Conservation (phyloP, 92 coral and sea anemone species). For the Zoanthus sansibaricus region DNA sequence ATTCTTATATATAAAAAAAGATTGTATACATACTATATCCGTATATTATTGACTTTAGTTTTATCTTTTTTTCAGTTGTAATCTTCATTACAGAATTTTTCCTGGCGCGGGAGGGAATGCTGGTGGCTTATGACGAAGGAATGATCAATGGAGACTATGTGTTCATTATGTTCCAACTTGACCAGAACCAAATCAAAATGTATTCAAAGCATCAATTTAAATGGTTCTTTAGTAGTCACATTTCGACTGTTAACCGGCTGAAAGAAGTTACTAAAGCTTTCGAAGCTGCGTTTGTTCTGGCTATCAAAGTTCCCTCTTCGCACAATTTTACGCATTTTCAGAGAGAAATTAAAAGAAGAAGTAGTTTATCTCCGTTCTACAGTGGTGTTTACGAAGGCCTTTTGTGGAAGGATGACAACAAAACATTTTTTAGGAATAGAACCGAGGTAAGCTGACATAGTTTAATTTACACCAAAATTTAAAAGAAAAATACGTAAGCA, state of each 20-base stretch:
- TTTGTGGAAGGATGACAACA: constrained; percentile 53
- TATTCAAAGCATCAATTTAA: constrained; percentile 71
- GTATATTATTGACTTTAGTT: not conserved
- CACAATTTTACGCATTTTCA: constrained; percentile 69
- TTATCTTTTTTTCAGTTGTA: constrained; percentile 70
- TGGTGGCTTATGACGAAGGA: constrained; percentile 81
- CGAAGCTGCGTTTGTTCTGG: constrained; percentile 81
- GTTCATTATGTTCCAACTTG: constrained; percentile 85
- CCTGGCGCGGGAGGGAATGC: constrained; percentile 94
- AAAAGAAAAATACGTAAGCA: too few species aligned
- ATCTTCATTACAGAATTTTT: constrained; percentile 80
- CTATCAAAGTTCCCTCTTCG: constrained; percentile 74
- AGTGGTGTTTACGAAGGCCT: constrained; percentile 82
- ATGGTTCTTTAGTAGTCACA: constrained; percentile 91
- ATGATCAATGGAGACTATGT: constrained; percentile 92
- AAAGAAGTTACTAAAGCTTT: constrained; percentile 74
- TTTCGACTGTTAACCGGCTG: constrained; percentile 54
- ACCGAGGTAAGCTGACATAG: constrained; percentile 59
- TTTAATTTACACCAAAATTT: too few species aligned
- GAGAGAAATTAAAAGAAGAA: constrained; percentile 70
- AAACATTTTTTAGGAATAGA: constrained; percentile 65
- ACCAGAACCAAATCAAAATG: constrained; percentile 66
- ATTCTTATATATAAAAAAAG: too few species aligned
- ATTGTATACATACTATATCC: not conserved
- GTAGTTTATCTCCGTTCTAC: constrained; percentile 74